Conservation (phyloP, 1,140 invertebrate genomes). For the Helicoverpa armigera region DNA sequence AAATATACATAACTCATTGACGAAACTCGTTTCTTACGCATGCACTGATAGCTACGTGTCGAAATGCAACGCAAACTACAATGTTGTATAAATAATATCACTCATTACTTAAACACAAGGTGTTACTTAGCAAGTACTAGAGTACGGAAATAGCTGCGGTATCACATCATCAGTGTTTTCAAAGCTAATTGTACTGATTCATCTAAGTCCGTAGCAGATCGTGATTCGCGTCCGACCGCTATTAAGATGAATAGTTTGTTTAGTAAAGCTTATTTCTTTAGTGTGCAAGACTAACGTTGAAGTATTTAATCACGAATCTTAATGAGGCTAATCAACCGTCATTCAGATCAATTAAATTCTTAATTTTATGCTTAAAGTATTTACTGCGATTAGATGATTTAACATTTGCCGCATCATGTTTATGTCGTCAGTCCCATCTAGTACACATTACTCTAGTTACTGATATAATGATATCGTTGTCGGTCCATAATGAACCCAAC, state of each 20-base stretch:
- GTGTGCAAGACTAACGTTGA: neutral
- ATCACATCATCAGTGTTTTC: conserved; percentile 19
- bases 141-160: conserved; percentile 1
- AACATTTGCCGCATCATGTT: neutral
- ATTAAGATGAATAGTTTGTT: neutral
- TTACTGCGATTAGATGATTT: neutral
- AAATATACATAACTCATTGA: neutral
- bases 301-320: conserved; percentile 1
- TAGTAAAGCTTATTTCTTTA: neutral
- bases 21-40: neutral
- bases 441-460: neutral
- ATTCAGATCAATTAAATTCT: conserved; percentile 20
- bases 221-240: neutral
- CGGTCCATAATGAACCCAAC: no score
- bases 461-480: no score
- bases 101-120: conserved; percentile 9
- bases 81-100: conserved; percentile 5
- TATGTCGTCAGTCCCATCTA: neutral
- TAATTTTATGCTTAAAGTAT: neutral
- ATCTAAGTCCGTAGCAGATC: conserved; percentile 12
- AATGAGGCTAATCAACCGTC: conserved; percentile 17
- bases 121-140: neutral
- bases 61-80: neutral
- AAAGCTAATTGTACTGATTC: conserved; percentile 32
- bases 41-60: conserved; percentile 7